These are phyloP conservation scores for Saturnia pavonia DNA, from an alignment of 2,888 invertebrate species.

Conservation along the genomic window DNA sequence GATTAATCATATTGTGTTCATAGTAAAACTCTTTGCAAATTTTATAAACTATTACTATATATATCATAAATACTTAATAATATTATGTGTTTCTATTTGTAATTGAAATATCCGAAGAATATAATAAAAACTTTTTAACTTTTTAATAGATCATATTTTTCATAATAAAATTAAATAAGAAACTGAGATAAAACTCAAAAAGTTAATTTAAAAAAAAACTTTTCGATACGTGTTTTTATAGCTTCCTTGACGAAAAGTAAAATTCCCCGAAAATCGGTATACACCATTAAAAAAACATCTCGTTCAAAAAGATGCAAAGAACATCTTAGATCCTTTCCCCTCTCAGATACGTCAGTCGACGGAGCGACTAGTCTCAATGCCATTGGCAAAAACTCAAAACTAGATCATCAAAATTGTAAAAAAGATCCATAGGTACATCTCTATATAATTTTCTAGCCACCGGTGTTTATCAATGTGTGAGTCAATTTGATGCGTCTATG, in stretches of 20 bases:
- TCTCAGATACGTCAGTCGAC: background rate
- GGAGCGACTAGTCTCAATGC: slow-evolving; percentile 23
- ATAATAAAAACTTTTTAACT: no score
- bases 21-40: background rate
- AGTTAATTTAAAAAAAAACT: background rate
- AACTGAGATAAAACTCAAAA: background rate
- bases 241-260: background rate
- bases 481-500: slow-evolving; percentile 66
- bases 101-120: no score
- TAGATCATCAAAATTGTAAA: slow-evolving; percentile 43
- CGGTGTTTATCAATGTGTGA: slow-evolving; percentile 34
- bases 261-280: background rate
- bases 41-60: no score
- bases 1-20: background rate
- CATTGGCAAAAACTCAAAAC: slow-evolving; percentile 54
- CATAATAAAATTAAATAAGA: background rate
- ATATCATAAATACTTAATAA: no score
- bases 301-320: background rate
- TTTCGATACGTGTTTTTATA: background rate
- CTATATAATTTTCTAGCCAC: slow-evolving; percentile 36
- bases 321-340: background rate
- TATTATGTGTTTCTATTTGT: no score
- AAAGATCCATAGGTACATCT: slow-evolving; percentile 38
- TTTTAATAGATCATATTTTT: background rate
- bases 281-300: background rate